Evolutionary conservation across 2,888 invertebrate species (phyloP).

Genomic region (Leptopilina myrica): DNA sequence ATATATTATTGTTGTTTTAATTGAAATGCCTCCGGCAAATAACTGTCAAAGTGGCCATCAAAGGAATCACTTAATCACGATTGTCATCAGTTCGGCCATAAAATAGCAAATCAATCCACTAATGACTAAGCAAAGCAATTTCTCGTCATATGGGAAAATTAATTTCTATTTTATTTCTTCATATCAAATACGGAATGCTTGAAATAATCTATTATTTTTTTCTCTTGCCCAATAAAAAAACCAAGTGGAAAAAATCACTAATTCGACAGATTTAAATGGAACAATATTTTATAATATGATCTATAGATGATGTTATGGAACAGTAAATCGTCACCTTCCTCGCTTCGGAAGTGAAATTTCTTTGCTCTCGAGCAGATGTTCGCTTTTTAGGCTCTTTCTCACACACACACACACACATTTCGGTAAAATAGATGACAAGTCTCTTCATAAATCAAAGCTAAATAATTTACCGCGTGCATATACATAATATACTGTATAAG

Average conservation of each 20-base stretch:
- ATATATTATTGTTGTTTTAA: constrained; percentile 1
- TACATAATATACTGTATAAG: not conserved
- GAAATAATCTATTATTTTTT: too few relatives aligned
- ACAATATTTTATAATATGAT: constrained; percentile 48
- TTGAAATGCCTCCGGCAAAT: constrained; percentile 3
- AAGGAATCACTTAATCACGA: constrained; percentile 17
- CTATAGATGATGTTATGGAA: constrained; percentile 44
- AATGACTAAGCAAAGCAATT: constrained; percentile 14
- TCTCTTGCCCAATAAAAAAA: too few relatives aligned
- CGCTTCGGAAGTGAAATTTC: constrained; percentile 40
- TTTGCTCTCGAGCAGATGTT: constrained; percentile 13
- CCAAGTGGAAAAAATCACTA: too few relatives aligned
- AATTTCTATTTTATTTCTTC: not conserved
- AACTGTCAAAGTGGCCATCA: not conserved
- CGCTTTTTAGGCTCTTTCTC: not conserved
- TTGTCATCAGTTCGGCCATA: not conserved
- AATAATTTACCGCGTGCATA: constrained; percentile 22
- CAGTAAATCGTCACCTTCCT: constrained; percentile 50
- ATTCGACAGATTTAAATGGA: constrained; percentile 39
- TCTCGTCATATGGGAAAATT: not conserved
- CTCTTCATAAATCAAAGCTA: constrained; percentile 23
- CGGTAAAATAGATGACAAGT: constrained; percentile 32
- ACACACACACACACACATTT: not conserved
- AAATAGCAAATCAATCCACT: constrained; percentile 27
- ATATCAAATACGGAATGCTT: too few relatives aligned